These are phyloP conservation scores for Allophyes oxyacanthae DNA, from an alignment of 2,888 invertebrate genomes.

Conservation along the genomic window DNA sequence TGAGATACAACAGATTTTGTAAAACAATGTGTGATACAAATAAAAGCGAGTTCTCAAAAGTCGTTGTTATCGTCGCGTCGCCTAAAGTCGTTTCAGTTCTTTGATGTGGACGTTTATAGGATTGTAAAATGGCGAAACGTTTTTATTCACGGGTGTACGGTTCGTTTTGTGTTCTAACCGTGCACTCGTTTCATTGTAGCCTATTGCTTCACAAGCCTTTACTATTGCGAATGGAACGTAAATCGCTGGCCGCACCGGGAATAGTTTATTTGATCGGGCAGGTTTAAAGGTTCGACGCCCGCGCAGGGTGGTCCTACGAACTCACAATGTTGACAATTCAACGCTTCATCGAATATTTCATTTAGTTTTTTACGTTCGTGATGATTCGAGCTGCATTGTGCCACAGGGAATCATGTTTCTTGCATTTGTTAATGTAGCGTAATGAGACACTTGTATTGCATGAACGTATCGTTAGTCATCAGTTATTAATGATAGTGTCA, in stretches of 20 bases:
- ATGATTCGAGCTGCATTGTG: conserved; percentile 35
- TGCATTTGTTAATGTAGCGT: conserved; percentile 51
- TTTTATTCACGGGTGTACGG: conserved; percentile 68
- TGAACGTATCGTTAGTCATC: conserved; percentile 51
- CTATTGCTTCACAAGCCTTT: conserved; percentile 62
- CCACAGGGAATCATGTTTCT: conserved; percentile 54
- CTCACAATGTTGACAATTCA: conserved; percentile 56
- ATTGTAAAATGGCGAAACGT: conserved; percentile 72
- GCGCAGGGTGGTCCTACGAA: conserved; percentile 69
- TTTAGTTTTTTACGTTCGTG: conserved; percentile 44
- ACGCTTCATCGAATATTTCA: conserved; percentile 54
- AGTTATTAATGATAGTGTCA: conserved; percentile 58
- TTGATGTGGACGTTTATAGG: conserved; percentile 75
- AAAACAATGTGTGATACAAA: conserved; percentile 35
- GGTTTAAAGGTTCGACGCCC: conserved; percentile 71
- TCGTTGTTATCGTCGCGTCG: conserved; percentile 43
- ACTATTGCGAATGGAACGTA: conserved; percentile 71
- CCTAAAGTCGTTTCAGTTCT: conserved; percentile 59
- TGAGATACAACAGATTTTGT: conserved; percentile 27
- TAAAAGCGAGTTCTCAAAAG: conserved; percentile 51
- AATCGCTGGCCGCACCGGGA: conserved; percentile 69
- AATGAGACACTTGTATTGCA: conserved; percentile 57
- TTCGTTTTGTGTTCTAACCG: conserved; percentile 65
- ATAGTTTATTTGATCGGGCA: conserved; percentile 73
- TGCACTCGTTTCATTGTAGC: conserved; percentile 60